Evolutionary conservation across 2,797 vertebrate genomes (phyloP).

Genomic region (Ammospiza maritima): DNA sequence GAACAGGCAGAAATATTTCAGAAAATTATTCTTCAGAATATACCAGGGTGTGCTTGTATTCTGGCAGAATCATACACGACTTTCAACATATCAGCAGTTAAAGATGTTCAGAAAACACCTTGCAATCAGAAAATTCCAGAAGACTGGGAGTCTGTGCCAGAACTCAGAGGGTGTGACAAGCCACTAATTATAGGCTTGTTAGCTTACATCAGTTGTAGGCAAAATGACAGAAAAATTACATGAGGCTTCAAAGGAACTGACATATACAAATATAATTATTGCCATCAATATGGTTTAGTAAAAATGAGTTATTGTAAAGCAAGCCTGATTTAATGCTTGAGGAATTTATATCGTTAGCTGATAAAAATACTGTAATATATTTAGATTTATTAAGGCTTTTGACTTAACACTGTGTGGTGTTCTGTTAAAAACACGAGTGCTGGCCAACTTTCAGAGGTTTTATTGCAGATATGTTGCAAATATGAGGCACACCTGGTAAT

Average conservation of each 20-base stretch:
- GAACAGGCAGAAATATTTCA: background rate
- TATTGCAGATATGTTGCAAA: slow-evolving; percentile 26
- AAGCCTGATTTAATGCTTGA: background rate
- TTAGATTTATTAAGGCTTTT: slow-evolving; percentile 9
- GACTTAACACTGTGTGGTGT: background rate
- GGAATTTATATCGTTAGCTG: background rate
- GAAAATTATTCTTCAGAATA: background rate
- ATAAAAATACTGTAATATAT: background rate
- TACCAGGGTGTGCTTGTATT: background rate
- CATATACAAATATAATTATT: slow-evolving; percentile 25
- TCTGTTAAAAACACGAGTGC: background rate
- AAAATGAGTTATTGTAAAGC: background rate
- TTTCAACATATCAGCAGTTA: background rate
- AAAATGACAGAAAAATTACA: slow-evolving; percentile 27
- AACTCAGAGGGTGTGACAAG: background rate
- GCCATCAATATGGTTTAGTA: background rate
- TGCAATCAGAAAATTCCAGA: background rate
- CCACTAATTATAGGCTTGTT: slow-evolving; percentile 26
- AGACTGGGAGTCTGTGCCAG: background rate
- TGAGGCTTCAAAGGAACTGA: slow-evolving; percentile 5
- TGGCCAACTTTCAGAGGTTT: background rate
- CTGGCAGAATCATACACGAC: background rate
- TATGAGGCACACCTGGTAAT: background rate
- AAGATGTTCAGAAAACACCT: background rate
- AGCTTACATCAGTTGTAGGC: background rate